Conservation (phyloP, 1,140 invertebrate genomes). For the Pseudobourletiella spinata region DNA sequence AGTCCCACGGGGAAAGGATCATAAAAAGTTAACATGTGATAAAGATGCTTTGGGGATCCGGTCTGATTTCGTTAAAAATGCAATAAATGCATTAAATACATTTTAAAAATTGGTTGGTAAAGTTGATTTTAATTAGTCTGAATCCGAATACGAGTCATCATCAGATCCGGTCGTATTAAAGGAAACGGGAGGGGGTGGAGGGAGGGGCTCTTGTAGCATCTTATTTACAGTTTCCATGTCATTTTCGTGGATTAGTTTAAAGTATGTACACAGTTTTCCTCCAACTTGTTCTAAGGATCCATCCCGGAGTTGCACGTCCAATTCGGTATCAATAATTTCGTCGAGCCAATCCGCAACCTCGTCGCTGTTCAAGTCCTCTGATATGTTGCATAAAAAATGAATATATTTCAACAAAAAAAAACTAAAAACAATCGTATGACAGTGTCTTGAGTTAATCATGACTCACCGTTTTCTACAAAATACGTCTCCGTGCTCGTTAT, state of each 20-base stretch:
- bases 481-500: neutral
- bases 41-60: too few relatives aligned
- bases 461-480: neutral
- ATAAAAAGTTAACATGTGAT: too few relatives aligned
- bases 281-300: neutral
- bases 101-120: too few relatives aligned
- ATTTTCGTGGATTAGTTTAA: neutral
- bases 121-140: too few relatives aligned
- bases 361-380: neutral
- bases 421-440: neutral
- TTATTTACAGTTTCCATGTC: neutral
- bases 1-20: too few relatives aligned
- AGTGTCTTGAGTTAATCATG: neutral
- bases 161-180: neutral
- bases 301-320: neutral
- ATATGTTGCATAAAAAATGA: neutral
- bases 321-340: neutral
- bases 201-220: neutral
- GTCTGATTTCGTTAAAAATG: too few relatives aligned
- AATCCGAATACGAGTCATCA: neutral
- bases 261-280: neutral
- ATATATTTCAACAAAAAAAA: neutral
- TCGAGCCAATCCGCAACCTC: conserved; percentile 1
- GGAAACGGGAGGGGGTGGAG: neutral
- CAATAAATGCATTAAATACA: too few relatives aligned